Base-by-base conservation (phyloP, 92 coral and sea anemone species). In the Nematostella vectensis region DNA sequence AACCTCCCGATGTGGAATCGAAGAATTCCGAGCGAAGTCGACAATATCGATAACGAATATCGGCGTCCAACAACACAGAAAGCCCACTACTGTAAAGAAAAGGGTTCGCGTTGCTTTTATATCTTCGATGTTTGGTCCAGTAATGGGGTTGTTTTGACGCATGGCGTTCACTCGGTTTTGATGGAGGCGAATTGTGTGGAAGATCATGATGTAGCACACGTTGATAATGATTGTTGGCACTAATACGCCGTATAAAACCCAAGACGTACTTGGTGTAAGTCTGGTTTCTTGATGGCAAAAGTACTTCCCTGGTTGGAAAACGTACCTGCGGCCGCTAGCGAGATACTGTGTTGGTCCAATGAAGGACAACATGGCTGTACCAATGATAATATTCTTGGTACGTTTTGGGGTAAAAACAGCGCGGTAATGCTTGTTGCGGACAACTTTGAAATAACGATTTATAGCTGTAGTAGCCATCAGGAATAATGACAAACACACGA, bases 381-480 rank as follows among this genome's bases (percentile, higher is more conserved):
- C 18, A 1, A 29, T 43, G 3, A 76, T 65, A 71, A 76, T 76
- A 2, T 68, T 23, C 19, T 53, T 56, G 31, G 71, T 69, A 6
- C 59, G 50, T 42, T 27, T 26, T 31, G 47, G 40, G 10, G 78
- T 69, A 59, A 76, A 76, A 0, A 70, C 19, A 10, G 51, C 44
- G 44, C 40, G 58, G 65, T 76, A 76, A 1, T 56, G 39, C n/a
- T 39, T 27, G 8, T 59, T 56, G 26, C 67, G 59, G 47, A 76
- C 82, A 25, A 76, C 69, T 16, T 76, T 56, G 18, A 59, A 68
- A 33, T 67, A 76, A 27, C 82, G 71, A 49, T 76, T 76, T 1
- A 48, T 54, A 11, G 82, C 82, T 9, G 73, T 71, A 23, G 69
- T 45, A 1, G 82, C 65, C 55, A 76, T 67, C 4, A 60, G 61